Conservation (phyloP, 2,888 invertebrate species). For the Petrolisthes manimaculis region DNA sequence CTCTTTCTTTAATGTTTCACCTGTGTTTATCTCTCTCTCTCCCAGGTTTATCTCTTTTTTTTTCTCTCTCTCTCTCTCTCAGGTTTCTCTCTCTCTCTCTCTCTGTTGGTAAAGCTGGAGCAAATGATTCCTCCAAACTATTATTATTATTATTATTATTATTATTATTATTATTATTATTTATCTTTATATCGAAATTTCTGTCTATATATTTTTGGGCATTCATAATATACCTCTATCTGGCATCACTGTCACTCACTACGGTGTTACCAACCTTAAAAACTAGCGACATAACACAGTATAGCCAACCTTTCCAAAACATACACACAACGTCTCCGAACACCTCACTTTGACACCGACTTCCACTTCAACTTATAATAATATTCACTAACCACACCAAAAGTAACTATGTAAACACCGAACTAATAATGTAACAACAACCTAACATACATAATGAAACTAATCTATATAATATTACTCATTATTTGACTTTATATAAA, state of each 20-base stretch:
- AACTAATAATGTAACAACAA: background rate
- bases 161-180: background rate
- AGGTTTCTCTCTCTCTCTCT: no score
- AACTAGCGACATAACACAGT: background rate
- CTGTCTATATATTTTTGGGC: no score
- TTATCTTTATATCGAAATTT: background rate
- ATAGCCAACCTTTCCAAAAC: constrained; percentile 19
- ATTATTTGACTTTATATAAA: background rate
- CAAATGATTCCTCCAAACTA: background rate
- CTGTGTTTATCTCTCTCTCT: background rate
- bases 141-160: background rate
- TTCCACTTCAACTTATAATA: background rate
- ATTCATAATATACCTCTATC: no score
- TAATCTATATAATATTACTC: background rate
- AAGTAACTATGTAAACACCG: no score
- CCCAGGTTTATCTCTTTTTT: background rate
- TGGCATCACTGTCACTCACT: background rate
- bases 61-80: constrained; percentile 6
- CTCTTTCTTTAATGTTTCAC: no score
- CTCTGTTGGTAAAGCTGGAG: no score
- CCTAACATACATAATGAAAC: no score
- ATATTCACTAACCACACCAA: background rate
- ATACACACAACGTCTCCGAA: background rate
- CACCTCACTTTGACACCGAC: background rate
- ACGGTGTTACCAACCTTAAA: background rate